Evolutionary conservation across 2,113 vertebrate genomes (phyloP).

Genomic region (Laterallus jamaicensis): DNA sequence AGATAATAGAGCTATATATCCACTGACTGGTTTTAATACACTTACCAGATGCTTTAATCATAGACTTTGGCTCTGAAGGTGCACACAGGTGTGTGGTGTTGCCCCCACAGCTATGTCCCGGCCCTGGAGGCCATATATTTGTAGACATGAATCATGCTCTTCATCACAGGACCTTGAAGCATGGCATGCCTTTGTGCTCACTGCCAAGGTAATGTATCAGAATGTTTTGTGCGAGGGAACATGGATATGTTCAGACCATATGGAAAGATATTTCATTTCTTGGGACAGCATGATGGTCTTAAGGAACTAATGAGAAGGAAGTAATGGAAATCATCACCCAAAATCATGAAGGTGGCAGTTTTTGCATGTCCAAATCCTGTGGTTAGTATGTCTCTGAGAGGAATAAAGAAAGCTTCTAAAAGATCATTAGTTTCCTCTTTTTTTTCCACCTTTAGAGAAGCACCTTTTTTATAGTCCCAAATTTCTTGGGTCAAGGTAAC

Average conservation of each 20-base stretch:
- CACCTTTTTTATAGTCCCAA: neutral
- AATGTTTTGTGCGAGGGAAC: neutral
- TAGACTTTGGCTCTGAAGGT: neutral
- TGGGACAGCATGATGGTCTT: neutral
- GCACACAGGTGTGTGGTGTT: neutral
- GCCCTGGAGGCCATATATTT: rapidly evolving
- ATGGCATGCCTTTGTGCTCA: rapidly evolving
- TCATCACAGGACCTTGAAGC: neutral
- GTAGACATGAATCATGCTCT: neutral
- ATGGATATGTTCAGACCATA: neutral
- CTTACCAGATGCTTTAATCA: neutral
- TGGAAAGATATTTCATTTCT: neutral
- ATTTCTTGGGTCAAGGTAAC: neutral
- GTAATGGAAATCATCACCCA: neutral
- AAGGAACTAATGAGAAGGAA: neutral
- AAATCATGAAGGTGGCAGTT: neutral
- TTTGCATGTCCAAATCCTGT: neutral
- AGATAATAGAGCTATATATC: neutral
- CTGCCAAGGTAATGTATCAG: rapidly evolving
- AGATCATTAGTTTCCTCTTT: neutral
- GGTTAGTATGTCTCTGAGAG: neutral
- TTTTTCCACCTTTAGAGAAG: neutral
- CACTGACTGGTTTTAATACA: neutral
- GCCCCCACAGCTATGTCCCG: neutral
- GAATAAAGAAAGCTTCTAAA: neutral